Evolutionary conservation across 2,888 invertebrate genomes (phyloP), one percentile per base, ranked within the genome.

Genomic region (Dione vanillae): DNA sequence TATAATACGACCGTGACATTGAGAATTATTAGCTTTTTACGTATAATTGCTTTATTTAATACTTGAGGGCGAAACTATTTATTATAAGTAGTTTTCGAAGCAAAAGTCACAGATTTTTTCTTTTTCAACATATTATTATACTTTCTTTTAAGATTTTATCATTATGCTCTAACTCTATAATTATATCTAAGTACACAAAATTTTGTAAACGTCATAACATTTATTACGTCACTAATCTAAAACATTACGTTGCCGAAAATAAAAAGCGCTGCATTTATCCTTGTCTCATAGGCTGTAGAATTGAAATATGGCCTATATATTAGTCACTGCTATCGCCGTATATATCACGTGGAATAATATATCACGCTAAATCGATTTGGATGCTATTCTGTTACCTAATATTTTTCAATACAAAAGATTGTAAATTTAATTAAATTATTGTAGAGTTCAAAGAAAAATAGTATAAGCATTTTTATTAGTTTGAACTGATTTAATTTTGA

Each of bases 241-340:
- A 20, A 27, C 27, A 9, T 27, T 43, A 45, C 43, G 10, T 45
- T n/a, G 9, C 16, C 35, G 5, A 37, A 37, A 37, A 64, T 45
- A 37, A 49, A 37, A 37, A 64, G 14, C 37, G 16, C 49, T 40
- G 14, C 47, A 64, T 64, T 37, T 49, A 64, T 64, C 47, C 11
- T 16, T 37, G 20, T 49, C 47, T 64, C 47, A 19, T 64, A 49
- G 49, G 64, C 47, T 16, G 19, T 64, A 49, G 47, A 49, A 47
- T 49, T 64, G 64, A 49, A 49, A 64, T 64, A 64, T 64, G 49
- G 40, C 37, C 49, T 47, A 40, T 49, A 64, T 64, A 64, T 49
- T 64, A 49, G 12, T 49, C 47, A 19, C 62, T 40, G 62, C 37
- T 49, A 64, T 64, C 35, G 62, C 37, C 49, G 49, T 64, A 49